Base-by-base conservation (phyloP, 2,888 invertebrate genomes). In the Parnassius glacialis region DNA sequence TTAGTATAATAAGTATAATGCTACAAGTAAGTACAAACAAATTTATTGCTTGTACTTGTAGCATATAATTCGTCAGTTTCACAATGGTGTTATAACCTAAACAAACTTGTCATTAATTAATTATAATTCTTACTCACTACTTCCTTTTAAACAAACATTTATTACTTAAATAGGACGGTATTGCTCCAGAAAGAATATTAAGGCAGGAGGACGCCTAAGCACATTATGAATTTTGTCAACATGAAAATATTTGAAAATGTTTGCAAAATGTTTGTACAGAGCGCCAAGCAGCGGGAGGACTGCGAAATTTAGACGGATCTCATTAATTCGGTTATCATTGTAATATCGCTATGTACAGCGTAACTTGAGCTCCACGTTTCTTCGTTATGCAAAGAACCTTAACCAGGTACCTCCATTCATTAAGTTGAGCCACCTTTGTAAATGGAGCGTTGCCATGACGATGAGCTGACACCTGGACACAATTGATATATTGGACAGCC, bases 401-500 rank as follows among this genome's bases (percentile, higher is more conserved):
- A 72, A 51, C 53, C 41, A 47, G 43, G 41, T 50, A 50, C 44
- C 57, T 57, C 62, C 59, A 55, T 63, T 63, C 63, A 61, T 67
- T 61, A 61, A 65, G 56, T 61, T 51, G 44, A 10, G 54, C 55
- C 57, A 53, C 44, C 51, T 61, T 57, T 44, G 64, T 62, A 61
- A 76, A 78, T 47, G 76, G 73, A 70, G 70, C 72, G 79, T 81
- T 74, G 67, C 77, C 74, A 79, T 79, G 75, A 74, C 78, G 76
- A 82, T 81, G 72, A 70, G 64, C 70, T 76, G 77, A 78, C 84
- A 87, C 85, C 84, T 86, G 84, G 82, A 70, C 74, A 60, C 66
- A 67, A 72, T 70, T 68, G 68, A 72, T 69, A 56, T 66, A 64
- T 65, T 66, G 61, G 65, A 64, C 62, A 66, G 65, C 68, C 68